These are phyloP conservation scores for Ormyrus thymus DNA, from an alignment of 2,888 invertebrate species.

Conservation along the genomic window DNA sequence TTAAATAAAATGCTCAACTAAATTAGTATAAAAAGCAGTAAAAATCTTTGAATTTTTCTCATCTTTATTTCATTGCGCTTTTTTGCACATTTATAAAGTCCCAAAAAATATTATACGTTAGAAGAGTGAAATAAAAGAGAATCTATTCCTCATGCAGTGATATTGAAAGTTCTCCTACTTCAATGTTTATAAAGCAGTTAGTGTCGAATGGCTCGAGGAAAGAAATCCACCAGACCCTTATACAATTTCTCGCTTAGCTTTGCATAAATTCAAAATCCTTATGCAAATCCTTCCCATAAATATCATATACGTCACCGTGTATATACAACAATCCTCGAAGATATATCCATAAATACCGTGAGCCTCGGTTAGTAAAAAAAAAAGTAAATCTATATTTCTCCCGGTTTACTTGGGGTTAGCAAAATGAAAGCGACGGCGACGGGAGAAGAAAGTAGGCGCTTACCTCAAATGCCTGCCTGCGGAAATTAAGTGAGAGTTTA, in stretches of 20 bases:
- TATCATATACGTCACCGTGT: neutral
- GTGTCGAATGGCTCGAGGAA: neutral
- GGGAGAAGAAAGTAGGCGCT: too few relatives aligned
- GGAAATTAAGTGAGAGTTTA: conserved; percentile 21
- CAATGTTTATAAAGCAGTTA: conserved; percentile 43
- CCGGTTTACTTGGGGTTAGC: too few relatives aligned
- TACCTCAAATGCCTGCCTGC: conserved; percentile 3
- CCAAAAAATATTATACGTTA: too few relatives aligned
- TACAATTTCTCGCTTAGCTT: conserved; percentile 2
- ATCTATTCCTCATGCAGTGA: neutral
- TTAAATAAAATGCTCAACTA: too few relatives aligned
- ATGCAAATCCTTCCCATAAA: conserved; percentile 5
- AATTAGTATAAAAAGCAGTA: too few relatives aligned
- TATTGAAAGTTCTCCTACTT: conserved; percentile 17
- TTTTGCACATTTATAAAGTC: too few relatives aligned
- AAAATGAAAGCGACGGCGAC: too few relatives aligned
- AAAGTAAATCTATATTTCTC: neutral
- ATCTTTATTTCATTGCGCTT: too few relatives aligned
- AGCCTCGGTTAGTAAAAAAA: too few relatives aligned
- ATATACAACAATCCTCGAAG: neutral
- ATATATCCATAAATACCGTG: too few relatives aligned
- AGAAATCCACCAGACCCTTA: conserved; percentile 11
- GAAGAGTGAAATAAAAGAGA: neutral
- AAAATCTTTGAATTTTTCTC: too few relatives aligned
- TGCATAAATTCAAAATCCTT: conserved; percentile 28